phyloP scores from a whole-genome alignment of 64 coral and sea anemone species.

The Actinia equina region DNA sequence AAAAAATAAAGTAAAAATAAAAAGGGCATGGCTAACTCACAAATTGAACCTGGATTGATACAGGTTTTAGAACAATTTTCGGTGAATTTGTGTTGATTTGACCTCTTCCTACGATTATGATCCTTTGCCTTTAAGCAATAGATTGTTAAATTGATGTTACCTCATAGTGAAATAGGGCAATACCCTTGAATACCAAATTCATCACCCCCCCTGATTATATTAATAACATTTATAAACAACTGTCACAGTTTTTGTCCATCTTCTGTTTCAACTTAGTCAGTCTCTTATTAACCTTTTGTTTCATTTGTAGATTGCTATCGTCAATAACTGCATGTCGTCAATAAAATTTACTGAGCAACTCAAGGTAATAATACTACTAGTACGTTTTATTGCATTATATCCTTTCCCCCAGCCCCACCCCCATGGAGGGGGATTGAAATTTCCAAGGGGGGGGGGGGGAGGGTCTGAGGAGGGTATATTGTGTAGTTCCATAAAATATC shows the following conservation, averaged over 20 bases:
- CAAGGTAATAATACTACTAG: constrained; percentile 46
- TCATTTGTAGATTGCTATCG: constrained; percentile 71
- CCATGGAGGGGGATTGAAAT: neutral
- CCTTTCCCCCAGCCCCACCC: neutral
- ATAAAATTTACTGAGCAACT: constrained; percentile 83
- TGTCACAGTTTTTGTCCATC: neutral
- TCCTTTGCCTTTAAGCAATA: too few species aligned
- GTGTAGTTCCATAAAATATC: neutral
- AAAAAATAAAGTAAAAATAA: too few species aligned
- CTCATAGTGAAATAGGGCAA: too few species aligned
- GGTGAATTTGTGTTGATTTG: too few species aligned
- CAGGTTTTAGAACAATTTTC: too few species aligned
- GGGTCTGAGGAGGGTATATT: neutral
- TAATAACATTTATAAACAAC: too few species aligned
- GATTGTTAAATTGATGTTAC: too few species aligned
- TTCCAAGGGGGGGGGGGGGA: neutral
- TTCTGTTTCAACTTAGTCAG: neutral
- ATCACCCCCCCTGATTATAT: too few species aligned
- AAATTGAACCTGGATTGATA: too few species aligned
- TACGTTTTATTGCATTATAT: neutral
- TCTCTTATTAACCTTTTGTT: neutral
- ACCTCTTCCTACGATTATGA: too few species aligned
- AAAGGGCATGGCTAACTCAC: too few species aligned
- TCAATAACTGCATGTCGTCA: constrained; percentile 79
- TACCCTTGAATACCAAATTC: too few species aligned